A percentile compares a stretch with the other conserved stretches of the same genome.
Conservation (phyloP, 1,140 invertebrate genomes). For the Trissolcus basalis region DNA sequence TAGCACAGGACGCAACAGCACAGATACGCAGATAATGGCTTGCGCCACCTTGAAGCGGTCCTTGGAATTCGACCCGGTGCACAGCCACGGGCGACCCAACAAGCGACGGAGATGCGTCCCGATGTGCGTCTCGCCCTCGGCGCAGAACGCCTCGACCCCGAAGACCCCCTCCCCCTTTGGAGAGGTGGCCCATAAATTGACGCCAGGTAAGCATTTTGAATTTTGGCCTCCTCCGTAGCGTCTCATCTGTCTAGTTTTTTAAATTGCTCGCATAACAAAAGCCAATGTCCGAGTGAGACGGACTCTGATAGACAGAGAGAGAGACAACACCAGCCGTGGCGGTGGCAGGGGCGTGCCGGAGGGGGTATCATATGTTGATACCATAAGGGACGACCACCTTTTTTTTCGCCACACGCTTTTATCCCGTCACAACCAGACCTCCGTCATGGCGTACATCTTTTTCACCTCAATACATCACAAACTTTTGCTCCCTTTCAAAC, state of each 20-base stretch:
- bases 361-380: slow-evolving; percentile 74
- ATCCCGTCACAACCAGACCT: slow-evolving; percentile 1
- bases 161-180: slow-evolving; percentile 84
- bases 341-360: slow-evolving; percentile 48
- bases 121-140: slow-evolving; percentile 84
- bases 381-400: slow-evolving; percentile 58
- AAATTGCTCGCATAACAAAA: not conserved
- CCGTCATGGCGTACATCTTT: too few species aligned
- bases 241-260: too few species aligned
- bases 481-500: too few species aligned
- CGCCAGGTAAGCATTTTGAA: slow-evolving; percentile 82
- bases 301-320: not conserved
- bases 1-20: slow-evolving; percentile 44
- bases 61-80: slow-evolving; percentile 93
- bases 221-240: not conserved
- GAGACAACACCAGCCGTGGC: slow-evolving; percentile 7
- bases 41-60: slow-evolving; percentile 95
- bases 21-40: slow-evolving; percentile 84
- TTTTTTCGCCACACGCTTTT: slow-evolving; percentile 4
- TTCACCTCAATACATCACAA: too few species aligned
- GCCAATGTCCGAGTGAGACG: slow-evolving; percentile 6
- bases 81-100: slow-evolving; percentile 85
- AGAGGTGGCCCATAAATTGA: slow-evolving; percentile 86
- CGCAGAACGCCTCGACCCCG: slow-evolving; percentile 74
- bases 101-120: slow-evolving; percentile 92